Conservation (phyloP, 2,797 vertebrate genomes). For the Melanotaenia trifasciata region DNA sequence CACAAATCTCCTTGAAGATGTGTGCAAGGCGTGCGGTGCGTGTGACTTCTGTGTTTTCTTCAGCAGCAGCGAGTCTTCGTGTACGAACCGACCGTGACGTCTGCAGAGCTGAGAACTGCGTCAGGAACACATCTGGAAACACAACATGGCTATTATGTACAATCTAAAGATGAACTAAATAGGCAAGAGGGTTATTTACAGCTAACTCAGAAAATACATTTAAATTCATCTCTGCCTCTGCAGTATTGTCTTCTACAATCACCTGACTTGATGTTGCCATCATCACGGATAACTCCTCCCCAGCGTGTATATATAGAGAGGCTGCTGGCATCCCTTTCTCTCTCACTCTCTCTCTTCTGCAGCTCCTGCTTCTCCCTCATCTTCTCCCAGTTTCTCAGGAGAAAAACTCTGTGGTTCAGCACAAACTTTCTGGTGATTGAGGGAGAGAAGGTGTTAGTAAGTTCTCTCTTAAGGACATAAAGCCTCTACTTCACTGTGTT, state of each 20-base stretch:
- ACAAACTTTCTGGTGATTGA: conserved; percentile 90
- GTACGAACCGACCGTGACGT: conserved; percentile 95
- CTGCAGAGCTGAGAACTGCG: conserved; percentile 98
- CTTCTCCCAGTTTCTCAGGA: conserved; percentile 97
- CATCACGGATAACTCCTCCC: conserved; percentile 94
- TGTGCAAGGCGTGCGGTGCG: conserved; percentile 97
- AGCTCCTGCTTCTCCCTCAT: conserved; percentile 95
- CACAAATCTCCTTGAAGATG: conserved; percentile 99
- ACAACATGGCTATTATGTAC: background rate
- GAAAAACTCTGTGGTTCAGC: conserved; percentile 94
- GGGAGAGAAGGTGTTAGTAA: background rate
- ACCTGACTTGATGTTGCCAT: conserved; percentile 98
- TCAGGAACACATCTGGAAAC: conserved; percentile 96
- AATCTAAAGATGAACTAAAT: background rate
- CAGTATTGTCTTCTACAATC: conserved; percentile 19
- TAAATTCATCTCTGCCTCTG: background rate
- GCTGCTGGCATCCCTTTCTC: conserved; percentile 80
- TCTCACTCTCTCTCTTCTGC: conserved; percentile 89
- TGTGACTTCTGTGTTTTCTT: conserved; percentile 97
- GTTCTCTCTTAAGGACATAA: background rate
- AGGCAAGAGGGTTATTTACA: background rate
- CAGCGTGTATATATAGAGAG: conserved; percentile 91
- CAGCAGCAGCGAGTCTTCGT: conserved; percentile 92
- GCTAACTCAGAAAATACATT: background rate
- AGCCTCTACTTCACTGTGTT: background rate